These are phyloP conservation scores for Lamellibrachia columna DNA, from an alignment of 2,888 invertebrate species.

Conservation along the genomic window DNA sequence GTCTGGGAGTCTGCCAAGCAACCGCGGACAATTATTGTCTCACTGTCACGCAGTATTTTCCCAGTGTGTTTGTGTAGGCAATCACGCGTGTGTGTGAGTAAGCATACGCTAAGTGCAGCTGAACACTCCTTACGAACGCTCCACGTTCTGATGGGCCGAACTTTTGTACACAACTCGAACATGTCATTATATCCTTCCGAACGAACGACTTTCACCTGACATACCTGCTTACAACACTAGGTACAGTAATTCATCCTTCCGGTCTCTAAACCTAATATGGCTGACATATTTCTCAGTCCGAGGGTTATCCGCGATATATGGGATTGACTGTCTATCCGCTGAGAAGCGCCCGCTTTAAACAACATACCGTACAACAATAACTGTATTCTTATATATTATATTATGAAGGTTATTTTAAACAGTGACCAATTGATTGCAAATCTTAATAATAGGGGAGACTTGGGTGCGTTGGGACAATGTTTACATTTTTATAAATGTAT, in stretches of 20 bases:
- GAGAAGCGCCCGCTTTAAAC: background rate
- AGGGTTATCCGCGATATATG: background rate
- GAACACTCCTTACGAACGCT: background rate
- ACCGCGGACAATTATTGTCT: background rate
- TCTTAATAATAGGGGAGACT: no score
- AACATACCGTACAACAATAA: background rate
- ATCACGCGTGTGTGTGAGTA: background rate
- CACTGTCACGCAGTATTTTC: background rate
- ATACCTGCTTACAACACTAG: background rate
- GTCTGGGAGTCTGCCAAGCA: background rate
- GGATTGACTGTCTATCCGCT: background rate
- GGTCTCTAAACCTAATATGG: background rate
- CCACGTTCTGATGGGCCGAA: background rate
- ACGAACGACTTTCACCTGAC: background rate
- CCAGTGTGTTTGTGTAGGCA: background rate
- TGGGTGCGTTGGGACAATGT: no score
- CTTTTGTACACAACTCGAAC: background rate
- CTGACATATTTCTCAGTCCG: background rate
- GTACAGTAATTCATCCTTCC: background rate
- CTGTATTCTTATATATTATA: background rate
- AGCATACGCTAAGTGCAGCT: background rate
- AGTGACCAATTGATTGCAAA: no score
- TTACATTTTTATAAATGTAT: no score
- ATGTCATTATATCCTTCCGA: constrained; percentile 2
- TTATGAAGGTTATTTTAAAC: no score